Evolutionary conservation across 2,113 vertebrate genomes (phyloP).

Genomic region (Nibea albiflora): DNA sequence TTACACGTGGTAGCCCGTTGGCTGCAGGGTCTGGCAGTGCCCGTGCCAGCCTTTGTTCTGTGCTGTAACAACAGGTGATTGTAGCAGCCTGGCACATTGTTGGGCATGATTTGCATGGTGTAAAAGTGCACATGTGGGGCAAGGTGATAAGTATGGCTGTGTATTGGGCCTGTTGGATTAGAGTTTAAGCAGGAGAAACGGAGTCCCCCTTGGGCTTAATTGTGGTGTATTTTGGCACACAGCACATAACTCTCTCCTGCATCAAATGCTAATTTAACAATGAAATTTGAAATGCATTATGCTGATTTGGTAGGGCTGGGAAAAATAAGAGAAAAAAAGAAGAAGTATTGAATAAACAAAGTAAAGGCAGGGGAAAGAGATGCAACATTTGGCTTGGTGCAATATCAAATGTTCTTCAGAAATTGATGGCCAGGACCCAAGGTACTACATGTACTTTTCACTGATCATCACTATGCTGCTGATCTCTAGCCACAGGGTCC

Average conservation of each 20-base stretch:
- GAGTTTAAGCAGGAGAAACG: slow-evolving; percentile 69
- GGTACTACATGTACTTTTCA: slow-evolving; percentile 62
- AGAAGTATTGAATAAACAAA: slow-evolving; percentile 67
- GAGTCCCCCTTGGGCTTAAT: slow-evolving; percentile 78
- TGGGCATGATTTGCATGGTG: slow-evolving; percentile 78
- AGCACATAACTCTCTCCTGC: slow-evolving; percentile 63
- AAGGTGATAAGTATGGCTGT: slow-evolving; percentile 74
- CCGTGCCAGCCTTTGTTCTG: slow-evolving; percentile 78
- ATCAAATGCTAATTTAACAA: slow-evolving; percentile 82
- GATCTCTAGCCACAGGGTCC: slow-evolving; percentile 60
- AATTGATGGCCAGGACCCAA: slow-evolving; percentile 62
- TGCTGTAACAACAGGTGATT: slow-evolving; percentile 82
- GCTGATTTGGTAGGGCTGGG: slow-evolving; percentile 64
- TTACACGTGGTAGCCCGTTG: slow-evolving; percentile 74
- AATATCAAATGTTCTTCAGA: slow-evolving; percentile 61
- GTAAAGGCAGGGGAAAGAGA: slow-evolving; percentile 41
- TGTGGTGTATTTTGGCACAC: slow-evolving; percentile 77
- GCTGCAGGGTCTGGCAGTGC: slow-evolving; percentile 69
- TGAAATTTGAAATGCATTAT: slow-evolving; percentile 75
- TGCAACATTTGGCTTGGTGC: slow-evolving; percentile 25
- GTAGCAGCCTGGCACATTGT: slow-evolving; percentile 71
- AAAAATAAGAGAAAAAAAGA: slow-evolving; percentile 60
- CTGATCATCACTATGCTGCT: slow-evolving; percentile 60
- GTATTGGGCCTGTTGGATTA: slow-evolving; percentile 72
- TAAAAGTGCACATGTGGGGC: slow-evolving; percentile 81